These are phyloP conservation scores for Sussaba pulchella DNA, from an alignment of 2,888 invertebrate genomes.

Conservation along the genomic window DNA sequence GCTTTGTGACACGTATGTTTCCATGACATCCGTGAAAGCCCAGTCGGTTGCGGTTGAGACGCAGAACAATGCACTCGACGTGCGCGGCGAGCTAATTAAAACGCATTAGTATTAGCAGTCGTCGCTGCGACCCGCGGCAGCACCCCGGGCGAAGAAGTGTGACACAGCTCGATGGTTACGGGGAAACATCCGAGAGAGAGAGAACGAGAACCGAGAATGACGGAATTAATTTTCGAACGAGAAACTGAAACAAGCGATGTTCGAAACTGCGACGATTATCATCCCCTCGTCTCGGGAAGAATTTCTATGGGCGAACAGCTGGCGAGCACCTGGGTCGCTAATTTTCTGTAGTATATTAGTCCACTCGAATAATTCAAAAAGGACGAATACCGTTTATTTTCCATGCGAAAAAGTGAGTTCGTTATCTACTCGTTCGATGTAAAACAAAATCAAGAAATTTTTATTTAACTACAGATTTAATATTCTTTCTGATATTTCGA, in stretches of 20 bases:
- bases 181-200: background rate
- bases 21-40: background rate
- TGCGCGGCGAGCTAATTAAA: slow-evolving; percentile 36
- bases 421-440: background rate
- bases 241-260: slow-evolving; percentile 3
- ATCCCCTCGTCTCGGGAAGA: slow-evolving; percentile 13
- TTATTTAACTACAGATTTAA: no score
- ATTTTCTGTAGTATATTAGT: background rate
- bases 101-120: background rate
- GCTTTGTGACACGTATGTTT: background rate
- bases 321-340: slow-evolving; percentile 1
- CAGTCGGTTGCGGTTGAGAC: slow-evolving; percentile 2
- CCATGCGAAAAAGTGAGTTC: background rate
- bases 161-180: background rate
- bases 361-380: background rate
- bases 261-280: slow-evolving; percentile 17
- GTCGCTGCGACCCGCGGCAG: background rate
- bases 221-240: slow-evolving; percentile 16
- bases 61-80: slow-evolving; percentile 13
- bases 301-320: no score
- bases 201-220: background rate
- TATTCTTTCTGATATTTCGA: no score
- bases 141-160: slow-evolving; percentile 9
- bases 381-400: background rate
- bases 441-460: no score